A percentile compares a stretch with the other conserved stretches of the same genome.
These are phyloP conservation scores for Charadrius vociferus DNA, from an alignment of 2,113 vertebrate genomes.

Conservation along the genomic window DNA sequence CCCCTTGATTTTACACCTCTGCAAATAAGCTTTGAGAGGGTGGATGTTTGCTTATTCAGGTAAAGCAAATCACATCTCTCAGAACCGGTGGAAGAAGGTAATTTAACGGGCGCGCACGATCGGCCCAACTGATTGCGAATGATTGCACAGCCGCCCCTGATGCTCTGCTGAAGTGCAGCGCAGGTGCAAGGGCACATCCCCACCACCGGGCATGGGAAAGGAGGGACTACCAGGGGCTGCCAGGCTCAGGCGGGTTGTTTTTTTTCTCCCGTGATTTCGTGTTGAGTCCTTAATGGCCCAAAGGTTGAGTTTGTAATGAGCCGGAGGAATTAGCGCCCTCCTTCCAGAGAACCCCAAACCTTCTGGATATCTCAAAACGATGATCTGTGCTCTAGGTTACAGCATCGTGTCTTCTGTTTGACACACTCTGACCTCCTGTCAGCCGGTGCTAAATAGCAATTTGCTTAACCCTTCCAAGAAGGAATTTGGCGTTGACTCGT, in stretches of 20 bases:
- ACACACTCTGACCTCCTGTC: background rate
- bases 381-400: background rate
- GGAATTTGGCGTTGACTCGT: constrained; percentile 1
- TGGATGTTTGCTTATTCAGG: constrained; percentile 20
- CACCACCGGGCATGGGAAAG: background rate
- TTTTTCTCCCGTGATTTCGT: background rate
- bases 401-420: background rate
- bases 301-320: background rate
- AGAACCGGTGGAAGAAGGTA: background rate
- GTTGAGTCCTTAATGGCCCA: background rate
- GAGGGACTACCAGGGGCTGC: background rate
- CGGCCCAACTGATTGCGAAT: background rate
- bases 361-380: background rate
- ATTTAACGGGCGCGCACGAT: background rate
- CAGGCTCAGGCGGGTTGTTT: background rate
- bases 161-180: background rate
- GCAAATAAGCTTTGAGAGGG: background rate
- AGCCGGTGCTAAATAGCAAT: background rate
- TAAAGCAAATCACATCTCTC: constrained; percentile 35
- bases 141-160: background rate
- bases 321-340: rapidly evolving
- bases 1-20: background rate
- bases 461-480: background rate
- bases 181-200: background rate
- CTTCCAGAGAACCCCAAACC: background rate